phyloP scores from a whole-genome alignment of 2,113 vertebrate genomes.

The Campylomormyrus tamandua region DNA sequence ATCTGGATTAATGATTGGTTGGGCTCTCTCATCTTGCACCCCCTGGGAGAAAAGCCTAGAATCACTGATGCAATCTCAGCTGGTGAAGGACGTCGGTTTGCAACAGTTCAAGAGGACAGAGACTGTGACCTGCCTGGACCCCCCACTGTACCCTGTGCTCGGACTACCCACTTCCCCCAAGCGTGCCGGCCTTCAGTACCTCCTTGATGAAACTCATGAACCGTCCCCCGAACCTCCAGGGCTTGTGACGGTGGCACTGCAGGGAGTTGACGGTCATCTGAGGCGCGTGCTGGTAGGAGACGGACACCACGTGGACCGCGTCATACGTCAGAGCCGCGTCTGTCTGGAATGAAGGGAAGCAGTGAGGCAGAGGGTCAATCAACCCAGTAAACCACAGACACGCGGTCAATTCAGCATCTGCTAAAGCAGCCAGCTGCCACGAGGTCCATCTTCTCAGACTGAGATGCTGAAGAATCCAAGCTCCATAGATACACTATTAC shows the following conservation, averaged over 20 bases:
- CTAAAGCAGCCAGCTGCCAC: too few species aligned
- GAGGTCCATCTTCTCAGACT: not conserved
- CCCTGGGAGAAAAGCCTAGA: not conserved
- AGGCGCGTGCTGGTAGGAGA: conserved; percentile 91
- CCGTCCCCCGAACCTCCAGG: conserved; percentile 93
- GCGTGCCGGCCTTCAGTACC: conserved; percentile 58
- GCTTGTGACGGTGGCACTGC: conserved; percentile 97
- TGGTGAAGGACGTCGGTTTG: not conserved
- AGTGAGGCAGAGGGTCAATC: conserved; percentile 48
- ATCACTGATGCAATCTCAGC: not conserved
- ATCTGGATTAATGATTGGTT: not conserved
- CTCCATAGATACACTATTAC: not conserved
- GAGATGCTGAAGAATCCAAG: not conserved
- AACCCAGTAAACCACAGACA: not conserved
- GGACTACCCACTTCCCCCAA: not conserved
- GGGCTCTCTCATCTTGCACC: not conserved
- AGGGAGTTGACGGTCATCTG: conserved; percentile 98
- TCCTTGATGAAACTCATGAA: conserved; percentile 98
- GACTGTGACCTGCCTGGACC: not conserved
- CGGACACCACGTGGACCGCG: conserved; percentile 94
- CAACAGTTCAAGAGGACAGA: not conserved
- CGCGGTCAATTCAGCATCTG: not conserved
- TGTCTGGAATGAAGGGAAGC: conserved; percentile 81
- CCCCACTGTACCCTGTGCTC: not conserved
- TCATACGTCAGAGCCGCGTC: conserved; percentile 96